Evolutionary conservation across 2,113 vertebrate genomes (phyloP).

Genomic region (Pomatorhinus ruficollis): DNA sequence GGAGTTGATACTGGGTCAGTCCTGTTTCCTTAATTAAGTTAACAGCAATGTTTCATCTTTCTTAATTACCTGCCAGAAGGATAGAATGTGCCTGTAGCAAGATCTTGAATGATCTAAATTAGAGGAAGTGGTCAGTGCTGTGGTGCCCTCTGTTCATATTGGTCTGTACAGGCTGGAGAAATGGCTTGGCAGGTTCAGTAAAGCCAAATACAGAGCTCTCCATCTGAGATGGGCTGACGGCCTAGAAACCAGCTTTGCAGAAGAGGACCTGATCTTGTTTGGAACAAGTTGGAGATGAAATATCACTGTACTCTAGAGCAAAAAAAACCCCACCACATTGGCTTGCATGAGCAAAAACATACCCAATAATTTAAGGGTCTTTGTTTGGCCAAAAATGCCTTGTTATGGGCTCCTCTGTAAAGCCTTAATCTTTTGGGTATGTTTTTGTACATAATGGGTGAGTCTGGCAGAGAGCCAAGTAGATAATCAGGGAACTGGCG

Average conservation of each 20-base stretch:
- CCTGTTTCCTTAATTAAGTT: neutral
- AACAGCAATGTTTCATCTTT: neutral
- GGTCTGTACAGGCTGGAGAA: neutral
- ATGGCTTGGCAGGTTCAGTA: neutral
- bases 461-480: neutral
- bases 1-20: neutral
- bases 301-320: neutral
- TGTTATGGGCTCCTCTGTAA: neutral
- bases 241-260: neutral
- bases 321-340: neutral
- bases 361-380: neutral
- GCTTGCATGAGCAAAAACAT: rapidly evolving
- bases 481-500: rapidly evolving
- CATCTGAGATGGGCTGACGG: neutral
- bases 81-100: neutral
- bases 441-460: neutral
- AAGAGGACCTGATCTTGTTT: neutral
- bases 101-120: neutral
- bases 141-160: neutral
- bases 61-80: neutral
- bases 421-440: neutral
- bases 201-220: neutral
- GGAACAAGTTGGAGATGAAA: neutral
- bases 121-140: neutral
- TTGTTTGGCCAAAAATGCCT: neutral